Percentiles rank a stretch among this genome's conserved stretches.
These are phyloP conservation scores for Gonioctena quinquepunctata DNA, from an alignment of 1,140 invertebrate species.

Conservation along the genomic window DNA sequence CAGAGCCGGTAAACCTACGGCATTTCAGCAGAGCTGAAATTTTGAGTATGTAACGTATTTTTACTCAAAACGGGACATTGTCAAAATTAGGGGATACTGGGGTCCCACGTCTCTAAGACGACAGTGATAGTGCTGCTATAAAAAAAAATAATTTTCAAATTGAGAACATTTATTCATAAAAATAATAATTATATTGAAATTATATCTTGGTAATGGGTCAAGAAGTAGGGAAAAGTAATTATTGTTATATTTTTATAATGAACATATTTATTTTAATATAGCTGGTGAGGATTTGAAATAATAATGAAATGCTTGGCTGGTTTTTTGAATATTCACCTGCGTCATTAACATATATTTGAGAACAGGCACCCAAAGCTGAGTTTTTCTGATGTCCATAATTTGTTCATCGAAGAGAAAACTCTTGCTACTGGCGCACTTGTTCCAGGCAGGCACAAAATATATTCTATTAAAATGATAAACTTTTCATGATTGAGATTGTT, in stretches of 20 bases:
- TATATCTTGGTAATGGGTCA: too few species aligned
- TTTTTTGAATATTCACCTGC: constrained; percentile 37
- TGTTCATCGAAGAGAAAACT: constrained; percentile 21
- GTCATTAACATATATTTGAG: constrained; percentile 41
- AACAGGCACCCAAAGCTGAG: constrained; percentile 14
- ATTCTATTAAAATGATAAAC: constrained; percentile 39
- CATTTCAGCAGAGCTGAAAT: too few species aligned
- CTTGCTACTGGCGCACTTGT: constrained; percentile 17
- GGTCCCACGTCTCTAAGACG: too few species aligned
- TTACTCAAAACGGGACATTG: too few species aligned
- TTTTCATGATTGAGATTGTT: constrained; percentile 44
- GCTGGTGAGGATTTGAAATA: constrained; percentile 1
- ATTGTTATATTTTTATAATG: background rate
- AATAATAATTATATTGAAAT: too few species aligned
- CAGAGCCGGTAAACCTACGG: too few species aligned
- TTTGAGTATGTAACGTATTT: too few species aligned
- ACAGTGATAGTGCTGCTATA: too few species aligned
- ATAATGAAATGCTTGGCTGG: constrained; percentile 25
- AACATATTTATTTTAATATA: constrained; percentile 14
- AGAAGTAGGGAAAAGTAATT: too few species aligned
- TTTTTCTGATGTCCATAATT: constrained; percentile 24
- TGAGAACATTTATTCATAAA: too few species aligned
- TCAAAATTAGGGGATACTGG: too few species aligned
- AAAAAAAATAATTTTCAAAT: too few species aligned
- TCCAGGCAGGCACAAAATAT: constrained; percentile 20